A percentile compares a stretch with the other conserved stretches of the same genome.
Conservation (phyloP, 2,113 vertebrate genomes). For the Clinocottus analis region DNA sequence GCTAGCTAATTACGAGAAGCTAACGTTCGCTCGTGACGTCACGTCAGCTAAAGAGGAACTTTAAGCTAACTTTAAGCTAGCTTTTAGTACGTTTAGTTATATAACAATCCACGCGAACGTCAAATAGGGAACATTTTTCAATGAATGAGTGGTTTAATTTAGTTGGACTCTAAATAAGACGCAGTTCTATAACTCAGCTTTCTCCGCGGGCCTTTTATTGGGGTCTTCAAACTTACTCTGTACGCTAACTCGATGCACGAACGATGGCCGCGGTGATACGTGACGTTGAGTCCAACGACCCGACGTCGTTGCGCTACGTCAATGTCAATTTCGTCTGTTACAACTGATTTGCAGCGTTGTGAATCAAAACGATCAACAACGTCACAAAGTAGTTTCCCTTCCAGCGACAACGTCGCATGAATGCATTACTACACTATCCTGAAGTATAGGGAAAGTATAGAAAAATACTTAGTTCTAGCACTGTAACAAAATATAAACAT, state of each 20-base stretch:
- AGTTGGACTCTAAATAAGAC: not conserved
- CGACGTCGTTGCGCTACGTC: not conserved
- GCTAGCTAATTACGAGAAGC: not conserved
- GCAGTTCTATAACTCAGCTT: not conserved
- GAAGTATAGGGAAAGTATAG: not conserved
- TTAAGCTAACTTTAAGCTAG: conserved; percentile 28
- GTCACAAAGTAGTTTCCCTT: not conserved
- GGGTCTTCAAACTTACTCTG: not conserved
- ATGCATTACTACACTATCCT: not conserved
- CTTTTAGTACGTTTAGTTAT: not conserved
- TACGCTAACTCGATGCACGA: not conserved
- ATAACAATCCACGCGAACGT: not conserved
- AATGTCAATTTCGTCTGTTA: no score
- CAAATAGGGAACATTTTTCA: not conserved
- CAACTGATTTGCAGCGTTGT: not conserved
- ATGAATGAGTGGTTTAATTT: not conserved
- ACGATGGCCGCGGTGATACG: not conserved
- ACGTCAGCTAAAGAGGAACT: not conserved
- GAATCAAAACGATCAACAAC: not conserved
- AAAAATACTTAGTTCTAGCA: no score
- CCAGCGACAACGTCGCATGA: not conserved
- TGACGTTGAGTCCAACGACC: no score
- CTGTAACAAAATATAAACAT: not conserved
- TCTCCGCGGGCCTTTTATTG: fast-evolving
- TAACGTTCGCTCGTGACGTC: not conserved